Percentiles rank a stretch among this genome's conserved stretches.
These are phyloP conservation scores for Halesus radiatus DNA, from an alignment of 1,140 invertebrate genomes.

Conservation along the genomic window DNA sequence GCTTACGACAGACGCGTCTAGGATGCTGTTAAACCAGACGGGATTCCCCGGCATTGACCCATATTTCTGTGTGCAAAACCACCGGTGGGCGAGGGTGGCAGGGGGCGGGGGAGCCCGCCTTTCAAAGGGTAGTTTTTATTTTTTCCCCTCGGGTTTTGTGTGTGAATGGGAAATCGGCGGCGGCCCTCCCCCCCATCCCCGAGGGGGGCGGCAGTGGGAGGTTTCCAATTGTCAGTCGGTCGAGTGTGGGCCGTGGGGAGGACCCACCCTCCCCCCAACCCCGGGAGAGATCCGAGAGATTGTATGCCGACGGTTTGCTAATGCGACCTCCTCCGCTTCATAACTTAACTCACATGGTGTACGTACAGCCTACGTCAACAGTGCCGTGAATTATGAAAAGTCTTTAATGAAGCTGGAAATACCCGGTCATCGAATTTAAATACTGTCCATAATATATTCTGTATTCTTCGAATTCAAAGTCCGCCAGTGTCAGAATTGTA, in stretches of 20 bases:
- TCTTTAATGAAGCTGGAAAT: too few relatives aligned
- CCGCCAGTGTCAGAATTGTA: too few relatives aligned
- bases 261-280: neutral
- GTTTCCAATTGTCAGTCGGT: neutral
- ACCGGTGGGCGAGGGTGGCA: conserved; percentile 8
- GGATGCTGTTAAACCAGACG: conserved; percentile 61
- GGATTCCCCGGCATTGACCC: conserved; percentile 75
- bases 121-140: conserved; percentile 66
- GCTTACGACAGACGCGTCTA: conserved; percentile 52
- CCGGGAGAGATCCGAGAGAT: conserved; percentile 5
- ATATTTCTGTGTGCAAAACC: conserved; percentile 64
- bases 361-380: neutral
- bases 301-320: conserved; percentile 16
- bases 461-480: too few relatives aligned
- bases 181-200: neutral
- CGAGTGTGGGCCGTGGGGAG: conserved; percentile 11
- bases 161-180: conserved; percentile 53
- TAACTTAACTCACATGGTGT: neutral
- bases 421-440: too few relatives aligned
- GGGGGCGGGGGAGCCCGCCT: conserved; percentile 68
- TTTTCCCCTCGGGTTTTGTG: conserved; percentile 54
- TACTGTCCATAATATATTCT: too few relatives aligned
- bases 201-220: neutral
- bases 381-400: neutral
- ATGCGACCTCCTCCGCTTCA: neutral